Conservation (phyloP, 2,888 invertebrate genomes). For the Nemurella pictetii region DNA sequence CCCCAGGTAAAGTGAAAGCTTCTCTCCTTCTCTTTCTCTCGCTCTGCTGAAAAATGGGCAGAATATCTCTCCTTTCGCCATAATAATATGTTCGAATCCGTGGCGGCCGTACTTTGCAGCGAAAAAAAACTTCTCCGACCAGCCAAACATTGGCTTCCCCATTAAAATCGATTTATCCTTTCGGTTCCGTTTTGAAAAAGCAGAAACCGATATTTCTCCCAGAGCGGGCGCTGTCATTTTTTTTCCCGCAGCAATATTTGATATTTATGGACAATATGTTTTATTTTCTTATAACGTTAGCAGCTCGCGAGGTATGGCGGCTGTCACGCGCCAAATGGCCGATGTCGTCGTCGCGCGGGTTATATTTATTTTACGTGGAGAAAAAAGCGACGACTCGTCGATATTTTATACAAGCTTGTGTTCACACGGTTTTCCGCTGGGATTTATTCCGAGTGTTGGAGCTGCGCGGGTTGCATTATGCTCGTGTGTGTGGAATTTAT, state of each 20-base stretch:
- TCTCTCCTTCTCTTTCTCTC: background rate
- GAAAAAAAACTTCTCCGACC: background rate
- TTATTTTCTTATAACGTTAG: slow-evolving; percentile 3
- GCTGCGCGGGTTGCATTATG: too few relatives aligned
- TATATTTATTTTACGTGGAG: background rate
- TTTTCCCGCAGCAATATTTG: background rate
- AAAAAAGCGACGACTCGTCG: background rate
- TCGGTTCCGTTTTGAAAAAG: background rate
- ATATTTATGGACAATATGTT: slow-evolving; percentile 30
- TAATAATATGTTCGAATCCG: background rate
- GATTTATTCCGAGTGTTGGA: background rate
- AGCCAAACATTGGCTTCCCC: background rate
- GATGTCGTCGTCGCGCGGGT: background rate
- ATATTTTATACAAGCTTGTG: background rate
- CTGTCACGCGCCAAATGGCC: background rate
- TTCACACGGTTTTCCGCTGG: background rate
- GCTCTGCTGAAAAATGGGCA: background rate
- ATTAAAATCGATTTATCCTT: background rate
- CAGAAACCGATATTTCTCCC: background rate
- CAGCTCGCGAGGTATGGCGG: background rate
- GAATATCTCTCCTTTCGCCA: background rate
- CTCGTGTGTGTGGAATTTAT: too few relatives aligned
- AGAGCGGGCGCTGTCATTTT: background rate
- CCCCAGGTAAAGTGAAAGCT: background rate
- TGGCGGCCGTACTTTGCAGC: background rate